Base-by-base conservation (phyloP, 2,888 invertebrate genomes). In the Xanthorhoe designata region DNA sequence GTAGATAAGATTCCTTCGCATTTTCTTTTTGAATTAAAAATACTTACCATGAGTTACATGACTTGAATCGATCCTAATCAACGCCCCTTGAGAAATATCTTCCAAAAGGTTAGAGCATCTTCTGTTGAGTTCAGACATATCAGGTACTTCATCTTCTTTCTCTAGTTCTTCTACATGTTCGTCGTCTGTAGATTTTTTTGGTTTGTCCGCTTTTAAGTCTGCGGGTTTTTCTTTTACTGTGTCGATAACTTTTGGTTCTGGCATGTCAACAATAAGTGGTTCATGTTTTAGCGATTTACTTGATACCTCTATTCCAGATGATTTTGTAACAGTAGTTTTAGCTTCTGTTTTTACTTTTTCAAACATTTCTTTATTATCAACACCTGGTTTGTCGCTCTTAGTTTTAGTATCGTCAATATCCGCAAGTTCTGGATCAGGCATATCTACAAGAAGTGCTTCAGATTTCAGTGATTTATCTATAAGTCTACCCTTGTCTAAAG, bases 51-150 rank as follows among this genome's bases (percentile, higher is more conserved):
- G 91, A 8, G 92, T 90, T 0, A 94, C 91, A 71, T 94, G 92
- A 66, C 86, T 88, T 2, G 94, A 89, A 75, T 94, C 94, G 55
- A 94, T 94, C 71, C 90, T 87, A 52, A 94, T 92, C 13, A 91
- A 80, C 68, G 94, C 92, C 60, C 92, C 93, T 70, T 94, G 94
- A 52, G 94, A 94, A 75, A 94, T 94, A 69, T 93, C 94, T 75
- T 94, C 94, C 55, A 94, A 75, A 62, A 94, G 86, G 77, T 91
- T 94, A 13, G 94, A 94, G 75, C 94, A 94, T 69, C 94, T 86
- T 77, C 94, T 84, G 69, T 94, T 94, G 49, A 94, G 75, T 79
- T 94, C 94, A 71, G 84, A 87, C 76, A 94, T 94, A 69, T 94
- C 92, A 13, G 92, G 90, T 13, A 86, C 84, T 72, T 88, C 84